Evolutionary conservation across 2,888 invertebrate species (phyloP), one percentile per base, ranked within the genome.

Genomic region (Neoitamus cyanurus): DNA sequence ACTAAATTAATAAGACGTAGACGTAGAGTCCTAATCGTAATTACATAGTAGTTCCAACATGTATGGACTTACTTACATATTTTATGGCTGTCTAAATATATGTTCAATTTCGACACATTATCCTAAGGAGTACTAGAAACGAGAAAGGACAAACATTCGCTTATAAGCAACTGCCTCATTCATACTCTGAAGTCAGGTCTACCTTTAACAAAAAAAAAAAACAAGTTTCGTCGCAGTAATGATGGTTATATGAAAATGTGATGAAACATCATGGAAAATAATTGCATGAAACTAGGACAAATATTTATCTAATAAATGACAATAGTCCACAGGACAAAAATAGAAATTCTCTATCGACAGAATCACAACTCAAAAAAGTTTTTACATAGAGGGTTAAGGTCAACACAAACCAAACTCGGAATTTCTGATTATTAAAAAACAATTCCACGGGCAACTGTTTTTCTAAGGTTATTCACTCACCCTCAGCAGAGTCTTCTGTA

Each of bases 401-500:
- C 25, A 80, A 80, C 3, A 11, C 28, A 80, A 80, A 80, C 58
- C 48, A 80, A 77, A 80, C 68, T 58, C 34, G 31, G 68, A 80
- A 80, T 20, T 58, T 42, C 58, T 31, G 34, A 80, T n/a, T 58
- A 58, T 58, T 58, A n/a, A 48, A 80, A 80, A 48, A 78, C 80
- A 80, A 58, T 80, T 80, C 80, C 80, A 80, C 34, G 68, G 80
- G 34, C 80, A 80, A 58, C 58, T 15, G 42, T 15, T 58, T 58
- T 28, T 80, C 68, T 80, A 80, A 80, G 80, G 73, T 75, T 73
- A 20, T 75, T 88, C 90, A 91, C 90, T 90, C 90, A 90, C 90
- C 91, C 89, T 91, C 91, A 88, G 89, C 90, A 87, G 90, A 88
- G 87, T 91, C 91, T 90, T 91, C 91, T 90, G 90, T 87, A 83